Evolutionary conservation across 2,113 vertebrate genomes (phyloP), one percentile per base, ranked within the genome.

Genomic region (Cavia porcellus): DNA sequence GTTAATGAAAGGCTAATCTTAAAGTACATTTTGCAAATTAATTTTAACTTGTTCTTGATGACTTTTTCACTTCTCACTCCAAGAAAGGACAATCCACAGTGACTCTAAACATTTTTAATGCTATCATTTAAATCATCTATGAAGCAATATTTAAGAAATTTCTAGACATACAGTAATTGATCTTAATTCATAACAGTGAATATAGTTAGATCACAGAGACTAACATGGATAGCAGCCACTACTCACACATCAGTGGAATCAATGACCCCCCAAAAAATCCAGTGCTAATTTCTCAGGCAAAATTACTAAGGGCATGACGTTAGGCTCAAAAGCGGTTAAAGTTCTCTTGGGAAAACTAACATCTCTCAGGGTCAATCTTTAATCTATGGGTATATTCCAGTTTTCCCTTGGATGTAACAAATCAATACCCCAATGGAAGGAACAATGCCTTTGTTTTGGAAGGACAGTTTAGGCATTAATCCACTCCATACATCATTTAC

Each of bases 221-320:
- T 75, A 75, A 94, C 87, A 66, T 24, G 94, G 75, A 87, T 95
- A 96, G 90, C 64, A 86, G 86, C 70, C 96, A 70, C 91, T 96
- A 93, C 11, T 95, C 66, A 87, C 85, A 80, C 86, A 97, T 98
- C 97, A 97, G 85, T 92, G 94, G 92, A 98, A 97, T 97, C 97
- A 98, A 93, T 98, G 96, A 96, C 91, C 89, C 96, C n/a, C n/a
- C n/a, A 94, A 95, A 93, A 96, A 98, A 98, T 96, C 75, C 93
- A 98, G 95, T 95, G 96, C 90, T 98, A 97, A 98, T 98, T 98
- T 98, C 97, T 98, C 93, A 98, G 92, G 81, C 84, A 95, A 97
- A 98, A 94, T 97, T 97, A 98, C 89, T 84, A 88, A 98, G 72
- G 52, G 79, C 97, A 59, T 57, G 93, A 96, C 93, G 96, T 92